These are phyloP conservation scores for human (Homo sapiens) DNA, from an alignment of 2,113 vertebrate species.

Conservation along the genomic window DNA sequence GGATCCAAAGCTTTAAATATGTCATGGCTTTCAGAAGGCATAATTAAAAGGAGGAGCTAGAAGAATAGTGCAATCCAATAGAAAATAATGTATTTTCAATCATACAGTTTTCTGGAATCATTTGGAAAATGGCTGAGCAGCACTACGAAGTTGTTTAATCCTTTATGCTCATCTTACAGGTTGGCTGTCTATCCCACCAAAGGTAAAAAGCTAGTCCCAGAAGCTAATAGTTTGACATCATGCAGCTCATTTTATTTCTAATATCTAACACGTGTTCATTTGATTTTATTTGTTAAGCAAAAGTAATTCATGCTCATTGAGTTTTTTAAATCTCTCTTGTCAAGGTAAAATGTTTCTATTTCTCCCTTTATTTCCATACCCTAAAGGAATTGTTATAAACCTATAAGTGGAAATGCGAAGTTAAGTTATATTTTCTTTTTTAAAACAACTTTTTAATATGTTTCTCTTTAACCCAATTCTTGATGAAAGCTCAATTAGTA, in stretches of 20 bases:
- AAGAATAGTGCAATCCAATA: background rate
- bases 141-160: background rate
- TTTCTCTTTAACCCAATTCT: background rate
- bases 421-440: background rate
- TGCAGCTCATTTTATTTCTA: background rate
- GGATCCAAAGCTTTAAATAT: background rate
- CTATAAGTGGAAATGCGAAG: accelerated
- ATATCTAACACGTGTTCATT: background rate
- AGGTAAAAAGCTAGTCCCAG: background rate
- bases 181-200: accelerated
- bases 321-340: background rate
- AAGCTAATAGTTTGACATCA: background rate
- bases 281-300: background rate
- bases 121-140: background rate
- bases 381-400: background rate
- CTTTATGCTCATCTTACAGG: background rate
- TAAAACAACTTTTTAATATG: background rate
- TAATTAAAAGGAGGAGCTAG: background rate
- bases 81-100: background rate
- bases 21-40: background rate
- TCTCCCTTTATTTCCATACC: background rate
- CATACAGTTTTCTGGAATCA: background rate
- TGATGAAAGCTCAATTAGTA: background rate
- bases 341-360: background rate
- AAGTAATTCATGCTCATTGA: background rate